Conservation (phyloP, 2,888 invertebrate species). For the Hetaerina titia region DNA sequence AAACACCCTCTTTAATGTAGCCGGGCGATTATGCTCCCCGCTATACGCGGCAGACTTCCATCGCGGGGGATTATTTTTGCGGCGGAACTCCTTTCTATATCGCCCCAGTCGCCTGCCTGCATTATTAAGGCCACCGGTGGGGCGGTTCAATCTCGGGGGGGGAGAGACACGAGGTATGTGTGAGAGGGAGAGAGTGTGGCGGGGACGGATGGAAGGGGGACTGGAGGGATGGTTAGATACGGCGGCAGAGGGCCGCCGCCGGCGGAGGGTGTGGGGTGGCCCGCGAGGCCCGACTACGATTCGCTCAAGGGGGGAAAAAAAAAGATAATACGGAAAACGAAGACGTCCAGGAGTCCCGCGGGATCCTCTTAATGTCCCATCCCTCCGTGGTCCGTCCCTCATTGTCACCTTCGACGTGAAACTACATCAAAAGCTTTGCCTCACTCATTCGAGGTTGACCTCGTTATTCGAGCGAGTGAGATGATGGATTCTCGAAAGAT, state of each 20-base stretch:
- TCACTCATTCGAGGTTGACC: too few relatives aligned
- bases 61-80: constrained; percentile 40
- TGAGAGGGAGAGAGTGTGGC: background rate
- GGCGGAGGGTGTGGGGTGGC: background rate
- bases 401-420: too few relatives aligned
- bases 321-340: background rate
- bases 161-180: background rate
- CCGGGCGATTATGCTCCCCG: constrained; percentile 54
- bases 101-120: constrained; percentile 48
- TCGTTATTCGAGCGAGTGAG: too few relatives aligned
- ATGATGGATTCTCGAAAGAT: too few relatives aligned
- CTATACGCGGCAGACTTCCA: constrained; percentile 29
- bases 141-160: background rate
- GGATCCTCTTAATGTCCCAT: too few relatives aligned
- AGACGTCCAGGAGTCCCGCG: background rate
- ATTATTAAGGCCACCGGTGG: constrained; percentile 59
- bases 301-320: background rate
- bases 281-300: background rate
- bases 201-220: background rate
- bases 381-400: too few relatives aligned
- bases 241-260: background rate
- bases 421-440: too few relatives aligned
- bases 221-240: background rate
- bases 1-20: constrained; percentile 54
- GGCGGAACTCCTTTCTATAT: constrained; percentile 23